A percentile compares a stretch with the other conserved stretches of the same genome.
These are phyloP conservation scores for Zaprionus taronus DNA, from an alignment of 1,140 invertebrate genomes.

Conservation along the genomic window DNA sequence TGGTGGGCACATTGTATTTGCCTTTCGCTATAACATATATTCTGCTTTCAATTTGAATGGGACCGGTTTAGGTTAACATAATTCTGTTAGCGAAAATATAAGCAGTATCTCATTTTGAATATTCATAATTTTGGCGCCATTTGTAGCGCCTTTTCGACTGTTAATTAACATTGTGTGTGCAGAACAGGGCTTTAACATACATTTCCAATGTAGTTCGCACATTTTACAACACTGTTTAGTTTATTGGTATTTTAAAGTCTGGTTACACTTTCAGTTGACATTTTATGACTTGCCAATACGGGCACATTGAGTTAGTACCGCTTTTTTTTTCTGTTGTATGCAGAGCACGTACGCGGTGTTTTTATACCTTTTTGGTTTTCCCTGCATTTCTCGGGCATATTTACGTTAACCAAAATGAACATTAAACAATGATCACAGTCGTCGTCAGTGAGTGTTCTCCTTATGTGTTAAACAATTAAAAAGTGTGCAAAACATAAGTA, in stretches of 20 bases:
- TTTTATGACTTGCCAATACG: constrained; percentile 15
- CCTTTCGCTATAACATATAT: too few species aligned
- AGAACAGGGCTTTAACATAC: not conserved
- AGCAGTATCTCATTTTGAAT: too few species aligned
- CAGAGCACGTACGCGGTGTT: constrained; percentile 43
- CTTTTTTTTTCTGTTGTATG: constrained; percentile 51
- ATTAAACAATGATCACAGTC: constrained; percentile 28
- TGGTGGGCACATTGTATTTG: too few species aligned
- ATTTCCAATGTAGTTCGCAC: not conserved
- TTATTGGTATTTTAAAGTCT: not conserved
- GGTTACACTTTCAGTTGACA: not conserved
- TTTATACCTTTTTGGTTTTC: constrained; percentile 24
- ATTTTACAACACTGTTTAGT: constrained; percentile 23
- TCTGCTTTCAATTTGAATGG: too few species aligned
- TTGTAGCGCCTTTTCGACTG: not conserved
- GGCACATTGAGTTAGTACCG: constrained; percentile 43
- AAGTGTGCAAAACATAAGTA: constrained; percentile 13
- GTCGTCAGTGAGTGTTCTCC: not conserved
- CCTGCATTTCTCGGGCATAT: constrained; percentile 39
- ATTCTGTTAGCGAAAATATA: not conserved
- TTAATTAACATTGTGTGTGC: not conserved
- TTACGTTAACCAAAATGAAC: constrained; percentile 35
- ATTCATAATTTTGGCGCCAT: too few species aligned
- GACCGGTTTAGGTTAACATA: not conserved
- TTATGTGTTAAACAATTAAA: constrained; percentile 1